Evolutionary conservation across 2,888 invertebrate genomes (phyloP).

Genomic region (Drosophila macrospina): DNA sequence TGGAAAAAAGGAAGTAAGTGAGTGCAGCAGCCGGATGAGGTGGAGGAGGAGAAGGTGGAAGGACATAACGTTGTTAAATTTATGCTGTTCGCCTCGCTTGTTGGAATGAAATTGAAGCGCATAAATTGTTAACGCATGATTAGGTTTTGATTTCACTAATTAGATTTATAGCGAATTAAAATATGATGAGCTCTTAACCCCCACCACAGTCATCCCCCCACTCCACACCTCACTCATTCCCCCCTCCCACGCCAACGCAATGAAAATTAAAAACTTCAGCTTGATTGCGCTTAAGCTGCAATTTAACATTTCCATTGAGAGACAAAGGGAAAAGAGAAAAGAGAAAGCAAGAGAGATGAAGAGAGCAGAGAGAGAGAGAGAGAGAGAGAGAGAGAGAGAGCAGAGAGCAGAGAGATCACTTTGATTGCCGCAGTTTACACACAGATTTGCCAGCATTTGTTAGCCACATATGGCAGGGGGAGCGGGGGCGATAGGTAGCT

Average conservation of each 20-base stretch:
- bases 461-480: slow-evolving; percentile 17
- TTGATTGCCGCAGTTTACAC: slow-evolving; percentile 67
- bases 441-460: slow-evolving; percentile 77
- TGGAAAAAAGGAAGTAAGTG: not conserved
- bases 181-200: slow-evolving; percentile 37
- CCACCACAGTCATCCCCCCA: not conserved
- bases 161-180: slow-evolving; percentile 79
- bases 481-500: not conserved
- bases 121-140: slow-evolving; percentile 80
- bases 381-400: too few relatives aligned
- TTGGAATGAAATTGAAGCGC: slow-evolving; percentile 69
- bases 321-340: slow-evolving; percentile 5
- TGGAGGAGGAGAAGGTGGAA: not conserved
- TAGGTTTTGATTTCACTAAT: slow-evolving; percentile 77
- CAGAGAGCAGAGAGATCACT: slow-evolving; percentile 20
- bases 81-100: slow-evolving; percentile 31
- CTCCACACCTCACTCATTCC: too few relatives aligned
- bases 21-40: not conserved
- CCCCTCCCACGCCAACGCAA: too few relatives aligned
- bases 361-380: not conserved
- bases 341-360: too few relatives aligned
- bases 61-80: slow-evolving; percentile 32
- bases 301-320: slow-evolving; percentile 15
- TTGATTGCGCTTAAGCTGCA: slow-evolving; percentile 18
- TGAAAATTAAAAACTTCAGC: slow-evolving; percentile 41